A percentile compares a stretch with the other conserved stretches of the same genome.
Conservation (phyloP, 2,888 invertebrate genomes). For the Ditylenchus weischeri region DNA sequence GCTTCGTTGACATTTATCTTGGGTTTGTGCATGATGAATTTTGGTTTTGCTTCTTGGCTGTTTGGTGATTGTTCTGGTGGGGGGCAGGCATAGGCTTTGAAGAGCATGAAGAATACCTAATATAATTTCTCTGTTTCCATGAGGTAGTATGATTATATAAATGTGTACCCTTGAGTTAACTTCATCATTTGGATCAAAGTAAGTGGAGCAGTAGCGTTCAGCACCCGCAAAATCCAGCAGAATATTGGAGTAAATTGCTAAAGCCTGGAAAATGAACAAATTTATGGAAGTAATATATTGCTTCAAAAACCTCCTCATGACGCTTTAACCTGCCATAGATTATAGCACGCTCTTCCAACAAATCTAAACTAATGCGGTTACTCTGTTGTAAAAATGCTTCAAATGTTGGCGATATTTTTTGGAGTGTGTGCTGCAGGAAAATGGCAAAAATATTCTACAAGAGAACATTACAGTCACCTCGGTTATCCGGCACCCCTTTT, state of each 20-base stretch:
- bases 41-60: background rate
- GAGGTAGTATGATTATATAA: background rate
- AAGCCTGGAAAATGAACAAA: slow-evolving; percentile 62
- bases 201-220: slow-evolving; percentile 71
- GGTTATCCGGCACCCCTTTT: too few species aligned
- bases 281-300: background rate
- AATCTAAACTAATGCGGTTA: slow-evolving; percentile 60
- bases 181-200: slow-evolving; percentile 47
- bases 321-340: slow-evolving; percentile 82
- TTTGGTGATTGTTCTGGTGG: slow-evolving; percentile 58
- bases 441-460: too few species aligned
- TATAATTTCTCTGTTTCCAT: slow-evolving; percentile 10
- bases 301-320: slow-evolving; percentile 71
- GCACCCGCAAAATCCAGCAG: slow-evolving; percentile 79
- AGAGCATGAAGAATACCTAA: slow-evolving; percentile 68
- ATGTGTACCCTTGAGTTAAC: slow-evolving; percentile 14
- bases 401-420: too few species aligned
- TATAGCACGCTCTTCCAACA: slow-evolving; percentile 90
- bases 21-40: background rate
- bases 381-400: too few species aligned
- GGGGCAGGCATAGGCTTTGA: slow-evolving; percentile 67
- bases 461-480: too few species aligned
- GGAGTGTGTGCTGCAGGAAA: too few species aligned
- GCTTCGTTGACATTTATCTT: slow-evolving; percentile 77
- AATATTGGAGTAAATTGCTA: slow-evolving; percentile 85